Conservation (phyloP, 2,113 vertebrate species). For the Triplophysa dalaica region DNA sequence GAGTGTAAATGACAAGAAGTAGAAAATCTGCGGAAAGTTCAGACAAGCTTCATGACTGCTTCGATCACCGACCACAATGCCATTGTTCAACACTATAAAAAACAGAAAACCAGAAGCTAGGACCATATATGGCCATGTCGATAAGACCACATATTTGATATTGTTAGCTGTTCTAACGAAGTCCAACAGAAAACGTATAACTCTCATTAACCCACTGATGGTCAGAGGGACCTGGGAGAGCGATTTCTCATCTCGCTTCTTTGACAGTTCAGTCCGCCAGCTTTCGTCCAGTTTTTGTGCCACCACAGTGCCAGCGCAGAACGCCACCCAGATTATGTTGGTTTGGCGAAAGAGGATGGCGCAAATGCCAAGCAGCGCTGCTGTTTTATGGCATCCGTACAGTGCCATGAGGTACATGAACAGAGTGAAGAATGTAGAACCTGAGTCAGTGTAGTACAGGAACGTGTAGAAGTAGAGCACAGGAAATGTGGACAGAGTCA, state of each 20-base stretch:
- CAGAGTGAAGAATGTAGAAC: conserved; percentile 92
- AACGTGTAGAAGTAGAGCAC: conserved; percentile 97
- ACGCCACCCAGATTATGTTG: conserved; percentile 91
- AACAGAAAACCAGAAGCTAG: conserved; percentile 73
- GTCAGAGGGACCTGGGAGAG: conserved; percentile 69
- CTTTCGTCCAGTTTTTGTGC: conserved; percentile 83
- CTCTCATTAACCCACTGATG: conserved; percentile 68
- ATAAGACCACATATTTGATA: conserved; percentile 66
- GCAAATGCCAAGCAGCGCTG: conserved; percentile 86
- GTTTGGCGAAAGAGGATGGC: conserved; percentile 94
- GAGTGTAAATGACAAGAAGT: conserved; percentile 86
- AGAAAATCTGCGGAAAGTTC: conserved; percentile 92
- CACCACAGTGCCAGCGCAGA: conserved; percentile 85
- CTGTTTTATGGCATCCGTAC: conserved; percentile 88
- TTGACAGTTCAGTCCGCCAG: conserved; percentile 81
- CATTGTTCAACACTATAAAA: conserved; percentile 83
- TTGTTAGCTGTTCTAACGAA: conserved; percentile 72
- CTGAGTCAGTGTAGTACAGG: conserved; percentile 94
- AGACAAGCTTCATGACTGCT: conserved; percentile 88
- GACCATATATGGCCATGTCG: conserved; percentile 83
- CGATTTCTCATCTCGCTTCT: conserved; percentile 85
- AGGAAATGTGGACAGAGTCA: conserved; percentile 88
- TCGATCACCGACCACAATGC: conserved; percentile 91
- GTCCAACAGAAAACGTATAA: conserved; percentile 73
- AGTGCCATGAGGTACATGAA: conserved; percentile 96